Conservation (phyloP, 2,797 vertebrate species). For the Florisuga fusca region DNA sequence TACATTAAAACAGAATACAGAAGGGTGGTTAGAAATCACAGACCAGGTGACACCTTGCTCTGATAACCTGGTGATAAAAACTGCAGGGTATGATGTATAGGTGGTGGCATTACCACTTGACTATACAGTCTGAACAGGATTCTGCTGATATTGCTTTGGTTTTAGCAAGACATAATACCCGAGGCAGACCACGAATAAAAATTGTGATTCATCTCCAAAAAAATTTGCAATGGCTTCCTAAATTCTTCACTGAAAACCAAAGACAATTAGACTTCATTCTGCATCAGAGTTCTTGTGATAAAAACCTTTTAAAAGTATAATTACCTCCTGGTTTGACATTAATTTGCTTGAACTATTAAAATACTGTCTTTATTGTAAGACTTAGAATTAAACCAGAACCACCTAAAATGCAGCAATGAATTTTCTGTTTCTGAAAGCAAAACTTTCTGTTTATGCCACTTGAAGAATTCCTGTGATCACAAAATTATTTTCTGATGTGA, state of each 20-base stretch:
- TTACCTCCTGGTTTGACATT: background rate
- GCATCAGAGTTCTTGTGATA: background rate
- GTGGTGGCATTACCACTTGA: conserved; percentile 29
- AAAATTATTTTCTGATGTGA: background rate
- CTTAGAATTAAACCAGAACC: background rate
- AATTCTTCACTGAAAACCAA: background rate
- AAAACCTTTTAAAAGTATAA: background rate
- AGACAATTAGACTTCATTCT: background rate
- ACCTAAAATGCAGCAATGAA: background rate
- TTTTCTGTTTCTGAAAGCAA: too few relatives aligned
- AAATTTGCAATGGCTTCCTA: background rate
- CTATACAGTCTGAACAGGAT: conserved; percentile 53
- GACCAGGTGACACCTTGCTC: conserved; percentile 80
- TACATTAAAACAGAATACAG: conserved; percentile 81
- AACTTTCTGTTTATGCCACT: background rate
- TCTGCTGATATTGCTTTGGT: conserved; percentile 25
- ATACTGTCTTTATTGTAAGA: background rate
- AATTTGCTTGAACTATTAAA: background rate
- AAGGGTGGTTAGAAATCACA: conserved; percentile 82
- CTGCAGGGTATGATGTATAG: conserved; percentile 76
- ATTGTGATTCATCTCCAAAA: background rate
- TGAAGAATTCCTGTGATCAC: background rate
- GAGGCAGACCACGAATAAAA: background rate
- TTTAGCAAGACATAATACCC: background rate
- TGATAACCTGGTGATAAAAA: conserved; percentile 82